Evolutionary conservation across 2,888 invertebrate genomes (phyloP), one percentile per base, ranked within the genome.

Genomic region (Drosophila birchii): DNA sequence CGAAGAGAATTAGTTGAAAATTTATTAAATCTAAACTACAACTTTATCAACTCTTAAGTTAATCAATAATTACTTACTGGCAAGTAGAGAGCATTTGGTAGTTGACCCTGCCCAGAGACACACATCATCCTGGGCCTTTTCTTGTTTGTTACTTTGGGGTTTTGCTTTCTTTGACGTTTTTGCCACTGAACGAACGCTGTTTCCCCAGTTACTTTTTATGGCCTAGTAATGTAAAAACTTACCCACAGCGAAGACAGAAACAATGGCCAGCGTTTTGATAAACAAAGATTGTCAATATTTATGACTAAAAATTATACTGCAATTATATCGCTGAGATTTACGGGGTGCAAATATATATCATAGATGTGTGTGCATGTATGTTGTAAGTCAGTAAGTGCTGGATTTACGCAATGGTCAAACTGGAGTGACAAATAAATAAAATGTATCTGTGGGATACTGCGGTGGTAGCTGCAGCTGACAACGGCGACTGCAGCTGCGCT

Each of bases 281-380:
- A 53, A 67, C 78, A 70, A 68, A 86, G 88, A 85, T 80, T 78
- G 76, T 74, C 78, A 80, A 82, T 87, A 84, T 82, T 88, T 85
- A 88, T 85, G 83, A 77, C 77, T 72, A 61, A 62, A 80, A 82
- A 82, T 67, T 60, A 56, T 62, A 62, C 68, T 68, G 68, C 38
- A 73, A 63, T 62, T 62, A 73, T 62, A 73, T 53, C 55, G 45
- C 51, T 2, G 18, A 68, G 69, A 68, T 68, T 68, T 68, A 67
- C 44, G 34, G 20, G 58, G 18, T 20, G 51, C 49, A 4, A 29
- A 47, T 14, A 43, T 18, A 43, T 43, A 12, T 6, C 5, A 18
- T 12, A 29, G 23, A 23, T 3, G 5, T 23, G 3, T 11, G 26
- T 6, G 1, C 16, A 6, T 11, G 9, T 34, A 7, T 18, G n/a